A percentile compares a stretch with the other conserved stretches of the same genome.
These are phyloP conservation scores for Nephotettix cincticeps DNA, from an alignment of 1,140 invertebrate genomes.

Conservation along the genomic window DNA sequence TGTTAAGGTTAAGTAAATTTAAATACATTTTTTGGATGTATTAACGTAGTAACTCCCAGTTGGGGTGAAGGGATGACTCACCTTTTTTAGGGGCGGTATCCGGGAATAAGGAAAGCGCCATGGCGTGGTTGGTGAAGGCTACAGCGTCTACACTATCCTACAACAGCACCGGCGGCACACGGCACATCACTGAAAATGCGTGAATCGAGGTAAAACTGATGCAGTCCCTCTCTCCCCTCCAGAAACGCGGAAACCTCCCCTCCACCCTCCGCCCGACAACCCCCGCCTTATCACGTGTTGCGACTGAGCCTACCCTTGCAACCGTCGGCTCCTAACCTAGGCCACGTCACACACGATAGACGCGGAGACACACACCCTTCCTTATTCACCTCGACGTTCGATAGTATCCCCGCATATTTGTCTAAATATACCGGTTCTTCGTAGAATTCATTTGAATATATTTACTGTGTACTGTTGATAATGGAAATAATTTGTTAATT, in stretches of 20 bases:
- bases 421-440: no score
- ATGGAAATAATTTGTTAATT: no score
- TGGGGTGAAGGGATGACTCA: no score
- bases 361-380: neutral
- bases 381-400: no score
- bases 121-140: no score
- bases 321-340: no score
- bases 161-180: slow-evolving; percentile 1
- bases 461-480: no score
- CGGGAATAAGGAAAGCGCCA: slow-evolving; percentile 32
- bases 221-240: neutral
- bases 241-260: slow-evolving; percentile 23
- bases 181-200: slow-evolving; percentile 26
- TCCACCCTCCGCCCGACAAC: neutral
- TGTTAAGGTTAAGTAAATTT: no score
- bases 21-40: no score
- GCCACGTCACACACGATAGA: neutral
- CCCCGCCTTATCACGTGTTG: neutral
- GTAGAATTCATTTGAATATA: no score
- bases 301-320: neutral
- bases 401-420: no score
- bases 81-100: slow-evolving; percentile 30
- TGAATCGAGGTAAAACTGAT: slow-evolving; percentile 17
- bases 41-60: no score
- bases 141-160: slow-evolving; percentile 12